Conservation (phyloP, 2,888 invertebrate species). For the Ethmia dodecea region DNA sequence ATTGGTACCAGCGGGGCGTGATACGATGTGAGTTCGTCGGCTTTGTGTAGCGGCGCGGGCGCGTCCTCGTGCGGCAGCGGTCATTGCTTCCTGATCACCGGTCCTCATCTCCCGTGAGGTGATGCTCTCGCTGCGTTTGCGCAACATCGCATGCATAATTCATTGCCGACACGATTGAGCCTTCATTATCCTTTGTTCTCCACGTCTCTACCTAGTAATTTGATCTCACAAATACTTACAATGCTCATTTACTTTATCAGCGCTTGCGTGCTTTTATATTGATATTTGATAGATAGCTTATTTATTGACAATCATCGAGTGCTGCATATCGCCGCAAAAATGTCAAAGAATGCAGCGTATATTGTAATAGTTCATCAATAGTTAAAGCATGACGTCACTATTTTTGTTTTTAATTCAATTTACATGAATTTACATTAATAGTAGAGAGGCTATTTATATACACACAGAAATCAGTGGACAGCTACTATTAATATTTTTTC, state of each 20-base stretch:
- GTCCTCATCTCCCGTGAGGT: slow-evolving; percentile 32
- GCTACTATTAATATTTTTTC: too few relatives aligned
- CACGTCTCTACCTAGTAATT: slow-evolving; percentile 32
- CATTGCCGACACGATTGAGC: slow-evolving; percentile 36
- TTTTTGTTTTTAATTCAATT: too few relatives aligned
- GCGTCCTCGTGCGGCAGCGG: slow-evolving; percentile 48
- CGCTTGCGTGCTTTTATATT: slow-evolving; percentile 20
- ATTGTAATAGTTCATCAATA: too few relatives aligned
- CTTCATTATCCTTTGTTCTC: slow-evolving; percentile 54
- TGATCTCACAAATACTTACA: slow-evolving; percentile 34
- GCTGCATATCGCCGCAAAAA: slow-evolving; percentile 2
- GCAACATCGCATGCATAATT: slow-evolving; percentile 54
- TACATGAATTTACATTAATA: too few relatives aligned
- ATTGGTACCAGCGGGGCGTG: too few relatives aligned
- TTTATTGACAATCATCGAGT: slow-evolving; percentile 9
- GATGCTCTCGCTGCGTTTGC: slow-evolving; percentile 39
- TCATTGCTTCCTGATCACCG: slow-evolving; percentile 63
- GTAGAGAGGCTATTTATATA: too few relatives aligned
- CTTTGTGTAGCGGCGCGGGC: slow-evolving; percentile 24
- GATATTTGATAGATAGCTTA: slow-evolving; percentile 19
- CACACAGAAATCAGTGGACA: too few relatives aligned
- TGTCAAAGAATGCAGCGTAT: too few relatives aligned
- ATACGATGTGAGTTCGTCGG: slow-evolving; percentile 26
- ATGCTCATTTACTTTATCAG: slow-evolving; percentile 32
- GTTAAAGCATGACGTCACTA: too few relatives aligned